phyloP scores from a whole-genome alignment of 2,113 vertebrate species.

The Cavia porcellus region DNA sequence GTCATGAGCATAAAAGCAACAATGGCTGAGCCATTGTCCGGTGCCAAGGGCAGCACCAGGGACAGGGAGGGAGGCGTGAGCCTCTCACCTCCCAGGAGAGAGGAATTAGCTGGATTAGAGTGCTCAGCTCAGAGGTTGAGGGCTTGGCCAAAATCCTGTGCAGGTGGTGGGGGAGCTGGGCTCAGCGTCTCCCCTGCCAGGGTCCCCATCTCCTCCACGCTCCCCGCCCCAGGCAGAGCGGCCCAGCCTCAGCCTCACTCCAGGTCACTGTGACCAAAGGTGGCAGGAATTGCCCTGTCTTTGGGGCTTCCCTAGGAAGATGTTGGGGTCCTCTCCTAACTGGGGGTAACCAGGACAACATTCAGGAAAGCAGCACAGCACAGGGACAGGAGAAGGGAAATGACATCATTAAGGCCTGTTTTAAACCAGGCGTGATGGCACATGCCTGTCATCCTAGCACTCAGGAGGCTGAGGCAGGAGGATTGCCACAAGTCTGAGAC shows the following conservation, averaged over 20 bases:
- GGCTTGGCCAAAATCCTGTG: background rate
- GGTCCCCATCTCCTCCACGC: accelerated
- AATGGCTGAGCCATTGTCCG: accelerated
- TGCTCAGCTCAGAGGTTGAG: background rate
- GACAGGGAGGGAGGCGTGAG: background rate
- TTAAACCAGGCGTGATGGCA: background rate
- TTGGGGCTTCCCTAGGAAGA: background rate
- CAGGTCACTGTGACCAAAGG: background rate
- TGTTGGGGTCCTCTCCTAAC: background rate
- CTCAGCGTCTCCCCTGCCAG: accelerated
- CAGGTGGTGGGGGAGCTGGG: background rate
- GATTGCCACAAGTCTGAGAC: background rate
- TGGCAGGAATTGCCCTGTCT: background rate
- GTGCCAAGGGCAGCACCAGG: accelerated
- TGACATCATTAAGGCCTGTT: accelerated
- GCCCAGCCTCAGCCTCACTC: background rate
- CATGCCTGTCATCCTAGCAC: background rate
- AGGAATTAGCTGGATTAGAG: accelerated
- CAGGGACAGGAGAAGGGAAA: background rate
- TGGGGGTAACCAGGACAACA: background rate
- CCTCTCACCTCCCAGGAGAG: background rate
- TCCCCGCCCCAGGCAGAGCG: background rate
- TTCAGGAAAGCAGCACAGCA: background rate
- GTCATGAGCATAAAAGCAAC: background rate
- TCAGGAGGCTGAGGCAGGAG: background rate